These are phyloP conservation scores for Anguilla obscura DNA, from an alignment of 2,797 vertebrate species.

Conservation along the genomic window DNA sequence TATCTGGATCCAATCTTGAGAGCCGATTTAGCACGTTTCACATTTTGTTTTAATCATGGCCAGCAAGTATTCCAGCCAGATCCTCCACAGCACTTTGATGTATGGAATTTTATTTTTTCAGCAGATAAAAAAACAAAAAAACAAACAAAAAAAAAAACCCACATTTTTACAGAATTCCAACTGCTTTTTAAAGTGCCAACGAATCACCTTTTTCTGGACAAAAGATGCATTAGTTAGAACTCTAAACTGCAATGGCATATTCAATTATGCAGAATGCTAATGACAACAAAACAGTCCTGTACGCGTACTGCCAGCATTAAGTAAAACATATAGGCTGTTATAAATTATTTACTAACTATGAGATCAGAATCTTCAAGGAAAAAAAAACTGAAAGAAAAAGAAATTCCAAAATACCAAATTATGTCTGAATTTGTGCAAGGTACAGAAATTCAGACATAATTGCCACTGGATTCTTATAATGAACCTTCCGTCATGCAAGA, in stretches of 20 bases:
- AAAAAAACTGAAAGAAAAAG: background rate
- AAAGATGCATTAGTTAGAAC: conserved; percentile 47
- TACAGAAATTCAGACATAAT: background rate
- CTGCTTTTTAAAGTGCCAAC: conserved; percentile 60
- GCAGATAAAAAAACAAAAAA: conserved; percentile 34
- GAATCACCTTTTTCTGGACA: conserved; percentile 55
- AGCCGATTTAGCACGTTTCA: conserved; percentile 56
- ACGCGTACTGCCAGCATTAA: background rate
- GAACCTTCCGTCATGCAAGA: background rate
- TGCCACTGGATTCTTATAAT: background rate
- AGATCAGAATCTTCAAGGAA: background rate
- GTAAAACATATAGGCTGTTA: background rate
- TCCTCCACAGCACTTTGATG: conserved; percentile 64
- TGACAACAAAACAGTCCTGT: background rate
- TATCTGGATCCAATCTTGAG: conserved; percentile 40
- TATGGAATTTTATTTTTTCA: conserved; percentile 58
- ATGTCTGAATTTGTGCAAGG: background rate
- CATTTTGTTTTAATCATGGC: conserved; percentile 69
- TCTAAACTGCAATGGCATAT: background rate
- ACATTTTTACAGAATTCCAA: conserved; percentile 57
- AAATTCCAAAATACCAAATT: background rate
- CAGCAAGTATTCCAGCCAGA: conserved; percentile 53
- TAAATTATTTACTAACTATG: background rate
- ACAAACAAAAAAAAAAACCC: conserved; percentile 28
- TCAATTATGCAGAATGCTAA: background rate